A percentile compares a stretch with the other conserved stretches of the same genome.
These are phyloP conservation scores for Orchesellides sinensis DNA, from an alignment of 2,888 invertebrate species.

Conservation along the genomic window DNA sequence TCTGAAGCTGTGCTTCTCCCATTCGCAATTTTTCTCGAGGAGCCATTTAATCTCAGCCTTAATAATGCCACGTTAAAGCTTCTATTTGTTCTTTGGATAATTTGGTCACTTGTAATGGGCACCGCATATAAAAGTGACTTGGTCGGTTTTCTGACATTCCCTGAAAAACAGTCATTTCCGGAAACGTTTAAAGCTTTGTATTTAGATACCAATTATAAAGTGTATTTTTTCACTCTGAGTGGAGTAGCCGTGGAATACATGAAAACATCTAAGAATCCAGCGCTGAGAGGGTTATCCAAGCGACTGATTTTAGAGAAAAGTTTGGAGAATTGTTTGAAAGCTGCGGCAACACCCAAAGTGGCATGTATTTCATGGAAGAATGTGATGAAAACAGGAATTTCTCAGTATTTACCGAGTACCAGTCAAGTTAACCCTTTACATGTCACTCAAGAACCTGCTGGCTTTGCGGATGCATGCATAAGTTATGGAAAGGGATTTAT, in stretches of 20 bases:
- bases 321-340: conserved; percentile 17
- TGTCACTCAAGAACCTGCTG: background rate
- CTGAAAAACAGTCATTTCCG: conserved; percentile 14
- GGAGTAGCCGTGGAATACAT: conserved; percentile 7
- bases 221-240: background rate
- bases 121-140: conserved; percentile 25
- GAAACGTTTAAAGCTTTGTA: conserved; percentile 6
- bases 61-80: background rate
- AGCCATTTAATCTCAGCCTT: background rate
- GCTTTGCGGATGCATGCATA: background rate
- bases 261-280: conserved; percentile 22
- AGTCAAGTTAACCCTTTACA: background rate
- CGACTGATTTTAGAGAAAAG: background rate
- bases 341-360: background rate
- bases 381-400: background rate
- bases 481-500: background rate
- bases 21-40: conserved; percentile 40
- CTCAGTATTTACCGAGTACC: background rate
- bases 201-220: background rate
- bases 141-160: conserved; percentile 34
- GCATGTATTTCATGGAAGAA: conserved; percentile 33
- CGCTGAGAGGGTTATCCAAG: background rate
- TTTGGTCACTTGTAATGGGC: conserved; percentile 10
- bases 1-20: conserved; percentile 36
- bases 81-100: background rate